Base-by-base conservation (phyloP, 2,113 vertebrate genomes). In the Cephalopholis sonnerati region DNA sequence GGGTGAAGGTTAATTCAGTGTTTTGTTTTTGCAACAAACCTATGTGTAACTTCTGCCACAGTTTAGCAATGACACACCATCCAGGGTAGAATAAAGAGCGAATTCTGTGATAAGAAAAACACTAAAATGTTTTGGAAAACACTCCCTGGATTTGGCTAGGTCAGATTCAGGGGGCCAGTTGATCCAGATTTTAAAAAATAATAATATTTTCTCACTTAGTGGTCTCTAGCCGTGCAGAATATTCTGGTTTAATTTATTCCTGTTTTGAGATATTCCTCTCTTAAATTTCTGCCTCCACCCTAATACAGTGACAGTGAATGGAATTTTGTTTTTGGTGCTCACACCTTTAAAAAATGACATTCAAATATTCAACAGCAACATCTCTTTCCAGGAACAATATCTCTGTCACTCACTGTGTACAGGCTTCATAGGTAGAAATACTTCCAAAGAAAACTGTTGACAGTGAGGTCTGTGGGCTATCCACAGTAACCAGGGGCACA, bases 391-490 rank as follows among this genome's bases (percentile, higher is more conserved):
- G 77, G 81, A 81, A 68, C 54, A 61, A 27, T 58, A 72, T 70
- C 44, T 53, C 1, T 0, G 66, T 50, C 50, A 39, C n/a, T 54
- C 74, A 24, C 17, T 54, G 53, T 57, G 39, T 36, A n/a, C 57
- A 36, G 72, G 51, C 81, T 29, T 75, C 61, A 64, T 53, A 77
- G 67, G 78, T 74, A 24, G 67, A 74, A 59, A 61, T 7, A 2
- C 7, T 32, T 83, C 83, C 81, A 81, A 74, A 55, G 32, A 29
- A 83, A 83, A 70, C 63, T 69, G 72, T 79, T 59, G 63, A 84
- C 74, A 57, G 18, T 72, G 75, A 74, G 85, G 74, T 87, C 61
- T 87, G 67, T 29, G 55, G 85, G 46, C 73, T 72, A 67, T 66
- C 67, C 75, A 24, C 65, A 68, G 59, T 44, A 61, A 50, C 73